Evolutionary conservation across 1,140 invertebrate species (phyloP).

Genomic region (Oryzaephilus surinamensis): DNA sequence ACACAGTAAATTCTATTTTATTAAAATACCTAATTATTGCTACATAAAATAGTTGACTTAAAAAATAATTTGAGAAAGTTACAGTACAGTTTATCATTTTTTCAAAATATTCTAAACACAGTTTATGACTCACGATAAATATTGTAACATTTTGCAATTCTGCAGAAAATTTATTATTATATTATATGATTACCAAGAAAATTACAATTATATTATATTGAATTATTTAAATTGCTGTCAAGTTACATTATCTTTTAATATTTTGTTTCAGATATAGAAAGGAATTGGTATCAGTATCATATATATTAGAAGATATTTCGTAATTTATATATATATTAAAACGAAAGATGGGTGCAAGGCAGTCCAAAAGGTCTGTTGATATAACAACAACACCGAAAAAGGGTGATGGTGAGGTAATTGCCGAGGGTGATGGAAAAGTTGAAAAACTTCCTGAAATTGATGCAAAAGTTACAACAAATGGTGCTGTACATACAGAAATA

Average conservation of each 20-base stretch:
- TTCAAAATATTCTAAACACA: too few species aligned
- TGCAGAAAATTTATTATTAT: too few species aligned
- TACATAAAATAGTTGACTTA: too few species aligned
- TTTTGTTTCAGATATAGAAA: neutral
- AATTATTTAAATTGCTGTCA: too few species aligned
- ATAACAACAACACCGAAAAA: constrained; percentile 72
- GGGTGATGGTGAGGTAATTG: constrained; percentile 48
- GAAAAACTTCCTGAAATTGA: constrained; percentile 58
- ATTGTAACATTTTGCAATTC: too few species aligned
- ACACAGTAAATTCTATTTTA: too few species aligned
- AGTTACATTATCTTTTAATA: neutral
- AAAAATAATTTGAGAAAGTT: too few species aligned
- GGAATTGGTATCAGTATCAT: neutral
- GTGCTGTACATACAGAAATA: constrained; percentile 52
- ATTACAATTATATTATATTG: too few species aligned
- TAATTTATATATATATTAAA: constrained; percentile 8
- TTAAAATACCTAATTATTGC: too few species aligned
- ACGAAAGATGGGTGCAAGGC: constrained; percentile 63
- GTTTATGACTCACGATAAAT: too few species aligned
- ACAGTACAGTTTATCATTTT: too few species aligned
- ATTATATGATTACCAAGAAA: too few species aligned
- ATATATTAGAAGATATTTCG: neutral
- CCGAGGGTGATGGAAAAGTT: constrained; percentile 51
- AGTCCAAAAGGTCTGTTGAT: constrained; percentile 75
- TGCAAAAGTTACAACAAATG: constrained; percentile 55